Evolutionary conservation across 2,888 invertebrate species (phyloP).

Genomic region (Seira ritae): DNA sequence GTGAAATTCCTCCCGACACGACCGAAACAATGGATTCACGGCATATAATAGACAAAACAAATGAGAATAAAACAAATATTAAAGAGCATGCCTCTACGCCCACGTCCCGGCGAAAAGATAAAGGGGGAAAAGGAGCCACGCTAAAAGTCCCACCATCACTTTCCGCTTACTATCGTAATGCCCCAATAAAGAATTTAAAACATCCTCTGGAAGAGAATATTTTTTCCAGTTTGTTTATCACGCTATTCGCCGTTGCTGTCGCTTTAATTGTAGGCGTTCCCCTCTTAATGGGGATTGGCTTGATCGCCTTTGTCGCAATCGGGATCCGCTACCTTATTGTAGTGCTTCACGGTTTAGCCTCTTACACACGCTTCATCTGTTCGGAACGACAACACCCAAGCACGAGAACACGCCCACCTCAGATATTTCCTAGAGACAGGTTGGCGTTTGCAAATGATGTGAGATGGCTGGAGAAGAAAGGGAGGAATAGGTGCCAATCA

Average conservation of each 20-base stretch:
- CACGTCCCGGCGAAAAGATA: not conserved
- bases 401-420: constrained; percentile 66
- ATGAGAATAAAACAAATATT: not conserved
- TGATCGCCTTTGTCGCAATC: constrained; percentile 74
- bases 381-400: constrained; percentile 70
- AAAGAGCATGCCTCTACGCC: not conserved
- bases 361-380: constrained; percentile 74
- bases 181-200: constrained; percentile 76
- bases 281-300: constrained; percentile 74
- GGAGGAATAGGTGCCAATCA: constrained; percentile 74
- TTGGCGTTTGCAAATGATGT: constrained; percentile 76
- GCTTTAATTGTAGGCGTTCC: constrained; percentile 77
- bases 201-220: constrained; percentile 76
- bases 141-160: constrained; percentile 42
- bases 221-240: constrained; percentile 75
- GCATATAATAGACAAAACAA: not conserved
- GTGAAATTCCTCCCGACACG: not conserved
- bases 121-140: constrained; percentile 1
- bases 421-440: constrained; percentile 67
- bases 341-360: constrained; percentile 74
- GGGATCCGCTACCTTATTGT: constrained; percentile 75
- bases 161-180: constrained; percentile 74
- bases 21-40: not conserved
- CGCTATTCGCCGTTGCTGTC: constrained; percentile 75
- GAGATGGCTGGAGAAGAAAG: constrained; percentile 76